Evolutionary conservation across 2,113 vertebrate species (phyloP).

Genomic region (Heptranchias perlo): DNA sequence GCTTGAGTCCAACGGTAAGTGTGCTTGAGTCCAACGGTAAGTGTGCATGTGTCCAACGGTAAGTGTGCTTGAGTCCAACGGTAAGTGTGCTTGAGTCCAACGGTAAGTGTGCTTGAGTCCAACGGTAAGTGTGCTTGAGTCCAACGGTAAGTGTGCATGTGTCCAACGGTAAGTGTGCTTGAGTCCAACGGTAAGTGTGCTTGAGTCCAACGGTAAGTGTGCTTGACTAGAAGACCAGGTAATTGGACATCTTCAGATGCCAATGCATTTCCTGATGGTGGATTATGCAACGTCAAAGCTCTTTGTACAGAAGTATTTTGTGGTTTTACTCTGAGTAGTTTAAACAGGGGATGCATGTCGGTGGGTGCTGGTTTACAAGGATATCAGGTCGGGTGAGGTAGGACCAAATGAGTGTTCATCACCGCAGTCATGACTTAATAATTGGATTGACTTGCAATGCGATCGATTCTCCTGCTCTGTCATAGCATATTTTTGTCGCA

Average conservation of each 20-base stretch:
- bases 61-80: too few species aligned
- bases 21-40: neutral
- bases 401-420: neutral
- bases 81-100: conserved; percentile 62
- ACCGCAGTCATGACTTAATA: neutral
- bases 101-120: neutral
- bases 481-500: neutral
- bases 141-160: conserved; percentile 62
- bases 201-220: neutral
- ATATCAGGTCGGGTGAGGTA: neutral
- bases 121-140: neutral
- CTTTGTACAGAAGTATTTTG: neutral
- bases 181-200: neutral
- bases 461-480: neutral
- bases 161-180: neutral
- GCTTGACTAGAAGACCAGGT: neutral
- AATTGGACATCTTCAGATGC: neutral
- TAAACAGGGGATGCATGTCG: neutral
- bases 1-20: too few species aligned
- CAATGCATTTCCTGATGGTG: neutral
- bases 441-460: neutral
- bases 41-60: neutral
- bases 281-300: neutral
- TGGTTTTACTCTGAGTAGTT: neutral
- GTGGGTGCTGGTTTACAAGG: neutral